Conservation (phyloP, 2,797 vertebrate genomes). For the Thaleichthys pacificus region DNA sequence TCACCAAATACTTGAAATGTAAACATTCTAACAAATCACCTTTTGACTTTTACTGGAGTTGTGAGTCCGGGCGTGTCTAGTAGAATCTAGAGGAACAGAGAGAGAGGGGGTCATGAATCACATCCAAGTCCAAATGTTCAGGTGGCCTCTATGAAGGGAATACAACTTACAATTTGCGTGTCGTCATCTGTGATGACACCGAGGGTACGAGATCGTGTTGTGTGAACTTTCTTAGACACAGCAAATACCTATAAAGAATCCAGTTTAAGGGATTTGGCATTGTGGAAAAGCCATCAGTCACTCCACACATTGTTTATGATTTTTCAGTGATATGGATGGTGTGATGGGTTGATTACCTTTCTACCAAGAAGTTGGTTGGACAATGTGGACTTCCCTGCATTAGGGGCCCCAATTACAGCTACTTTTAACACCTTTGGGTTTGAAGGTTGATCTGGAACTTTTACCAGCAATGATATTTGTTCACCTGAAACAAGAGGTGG, state of each 20-base stretch:
- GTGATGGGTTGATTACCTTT: slow-evolving; percentile 77
- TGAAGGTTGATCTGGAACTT: slow-evolving; percentile 82
- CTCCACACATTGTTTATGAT: background rate
- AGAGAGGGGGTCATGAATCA: background rate
- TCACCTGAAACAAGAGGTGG: slow-evolving; percentile 69
- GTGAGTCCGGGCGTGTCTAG: slow-evolving; percentile 94
- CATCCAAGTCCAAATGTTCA: too few relatives aligned
- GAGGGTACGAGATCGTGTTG: slow-evolving; percentile 82
- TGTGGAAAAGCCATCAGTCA: background rate
- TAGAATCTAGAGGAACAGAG: slow-evolving; percentile 79
- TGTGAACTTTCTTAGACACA: slow-evolving; percentile 94
- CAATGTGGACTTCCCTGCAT: slow-evolving; percentile 94
- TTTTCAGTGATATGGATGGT: background rate
- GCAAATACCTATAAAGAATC: slow-evolving; percentile 84
- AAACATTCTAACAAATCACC: slow-evolving; percentile 63
- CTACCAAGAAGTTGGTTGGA: slow-evolving; percentile 90
- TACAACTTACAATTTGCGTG: slow-evolving; percentile 81
- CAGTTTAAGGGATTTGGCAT: background rate
- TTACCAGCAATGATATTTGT: slow-evolving; percentile 73
- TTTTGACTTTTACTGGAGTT: slow-evolving; percentile 80
- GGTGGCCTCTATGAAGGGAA: background rate
- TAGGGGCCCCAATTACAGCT: slow-evolving; percentile 88
- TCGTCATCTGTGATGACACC: slow-evolving; percentile 84
- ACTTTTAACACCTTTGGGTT: slow-evolving; percentile 81
- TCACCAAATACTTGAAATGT: background rate